Evolutionary conservation across 2,797 vertebrate species (phyloP), one percentile per base, ranked within the genome.

Genomic region (Spinus pinus): DNA sequence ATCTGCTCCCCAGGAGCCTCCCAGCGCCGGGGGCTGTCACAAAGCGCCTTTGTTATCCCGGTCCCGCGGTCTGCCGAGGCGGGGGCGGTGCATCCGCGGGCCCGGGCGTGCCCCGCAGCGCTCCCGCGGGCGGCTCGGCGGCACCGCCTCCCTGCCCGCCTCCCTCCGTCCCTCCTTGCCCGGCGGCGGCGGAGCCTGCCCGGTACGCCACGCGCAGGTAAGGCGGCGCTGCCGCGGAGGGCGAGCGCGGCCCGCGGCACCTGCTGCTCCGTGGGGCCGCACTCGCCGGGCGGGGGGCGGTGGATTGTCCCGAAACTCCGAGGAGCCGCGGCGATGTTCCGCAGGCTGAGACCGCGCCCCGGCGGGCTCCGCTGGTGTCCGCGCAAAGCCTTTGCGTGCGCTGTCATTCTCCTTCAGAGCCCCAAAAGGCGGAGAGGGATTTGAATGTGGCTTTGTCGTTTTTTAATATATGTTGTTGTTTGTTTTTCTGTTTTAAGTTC

Each of bases 371-470:
- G 9, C 25, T 8, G 14, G 4, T 7, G 23, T 9, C 30, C 14
- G 5, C 7, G 14, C 7, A n/a, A 5, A 25, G 7, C 21, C 9
- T 15, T 22, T 30, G 28, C 24, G 0, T 4, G 50, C 17, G 37
- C 51, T 58, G n/a, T 30, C 65, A 20, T 7, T 35, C 12, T 9
- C 21, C 27, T 69, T n/a, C 37, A 0, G 18, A 54, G 33, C 37
- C 12, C 19, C 35, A 2, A 16, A 57, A 27, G 4, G 21, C 12
- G 9, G 8, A 46, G 23, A 14, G 8, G n/a, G 27, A 10, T 28
- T 57, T 42, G 37, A 23, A 8, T 6, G 24, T n/a, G 20, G 9
- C 3, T 53, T 24, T 13, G 20, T n/a, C 27, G 8, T 17, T 50
- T 30, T 47, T 3, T 14, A 30, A 5, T 8, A 7, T 8, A 3